Base-by-base conservation (phyloP, 30 jellyfish, hydroid and myxozoan genomes). In the Hydractinia symbiolongicarpus region DNA sequence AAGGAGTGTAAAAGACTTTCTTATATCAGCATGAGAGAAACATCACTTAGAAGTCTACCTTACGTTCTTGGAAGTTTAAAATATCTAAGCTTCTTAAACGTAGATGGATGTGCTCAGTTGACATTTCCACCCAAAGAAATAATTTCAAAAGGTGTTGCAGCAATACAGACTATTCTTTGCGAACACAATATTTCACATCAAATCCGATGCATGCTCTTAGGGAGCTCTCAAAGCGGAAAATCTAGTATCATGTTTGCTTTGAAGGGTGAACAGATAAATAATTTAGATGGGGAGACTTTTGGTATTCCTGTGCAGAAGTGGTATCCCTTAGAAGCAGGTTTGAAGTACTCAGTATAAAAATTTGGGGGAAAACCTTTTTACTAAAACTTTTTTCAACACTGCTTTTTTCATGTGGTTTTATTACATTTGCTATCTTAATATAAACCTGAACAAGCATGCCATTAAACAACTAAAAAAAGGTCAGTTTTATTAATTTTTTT, bases 211-310 rank as follows among this genome's bases (percentile, higher is more conserved):
- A 76, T 86, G 86, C 85, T 84, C 44, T 85, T 92, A 11, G 98
- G 98, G 4, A 86, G 95, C 72, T 84, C 92, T 19, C 96, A 86
- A 68, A 86, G 95, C 66, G 98, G 98, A 8, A 92, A 92, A 50
- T 76, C 98, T 7, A 92, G 95, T 68, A 84, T 86, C 9, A 58
- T 92, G 57, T 79, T 82, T 83, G 82, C 98, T 4, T 75, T 92
- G 72, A 91, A 86, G 52, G 84, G 91, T 5, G 71, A 78, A 73
- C 79, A 88, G 13, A 84, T 86, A n/a, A 86, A 82, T 54, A 95
- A 86, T 6, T 95, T 96, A 6, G 98, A 86, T 61, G 93, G 96
- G 19, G 95, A 82, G 58, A 92, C 98, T 4, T 91, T 92, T 64
- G 90, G 90, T 20, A 81, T 87, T 11, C 96, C 98, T 21, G 96